These are phyloP conservation scores for Papilio elwesi DNA, from an alignment of 2,888 invertebrate genomes.

Conservation along the genomic window DNA sequence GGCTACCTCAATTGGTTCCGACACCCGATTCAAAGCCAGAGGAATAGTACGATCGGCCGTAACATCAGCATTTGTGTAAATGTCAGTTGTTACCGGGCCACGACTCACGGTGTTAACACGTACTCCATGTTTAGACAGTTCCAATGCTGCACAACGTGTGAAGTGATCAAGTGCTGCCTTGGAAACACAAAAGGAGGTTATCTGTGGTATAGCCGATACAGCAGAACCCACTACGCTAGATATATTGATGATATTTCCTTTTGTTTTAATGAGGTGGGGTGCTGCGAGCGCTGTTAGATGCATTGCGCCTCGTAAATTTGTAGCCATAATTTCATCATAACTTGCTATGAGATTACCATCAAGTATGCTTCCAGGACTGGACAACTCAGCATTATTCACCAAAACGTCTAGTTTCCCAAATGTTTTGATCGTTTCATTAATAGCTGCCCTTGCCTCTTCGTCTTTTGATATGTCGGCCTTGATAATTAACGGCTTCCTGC, in stretches of 20 bases:
- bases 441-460: slow-evolving; percentile 49
- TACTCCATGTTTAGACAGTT: no score
- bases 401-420: slow-evolving; percentile 56
- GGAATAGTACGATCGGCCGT: not conserved
- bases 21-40: slow-evolving; percentile 46
- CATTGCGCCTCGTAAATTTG: slow-evolving; percentile 50
- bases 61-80: no score
- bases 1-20: slow-evolving; percentile 51
- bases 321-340: slow-evolving; percentile 55
- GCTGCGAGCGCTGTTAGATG: slow-evolving; percentile 50
- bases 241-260: slow-evolving; percentile 56
- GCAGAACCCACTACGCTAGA: slow-evolving; percentile 43
- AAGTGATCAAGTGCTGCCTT: slow-evolving; percentile 49
- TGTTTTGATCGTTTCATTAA: slow-evolving; percentile 51
- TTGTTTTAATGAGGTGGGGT: slow-evolving; percentile 52
- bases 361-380: slow-evolving; percentile 41
- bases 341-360: slow-evolving; percentile 49
- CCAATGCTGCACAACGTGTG: no score
- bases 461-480: slow-evolving; percentile 57
- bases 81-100: no score
- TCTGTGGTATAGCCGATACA: not conserved
- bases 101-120: no score
- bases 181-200: slow-evolving; percentile 47
- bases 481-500: slow-evolving; percentile 49
- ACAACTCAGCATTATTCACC: slow-evolving; percentile 58